Base-by-base conservation (phyloP, 2,113 vertebrate species). In the Saccopteryx bilineata region DNA sequence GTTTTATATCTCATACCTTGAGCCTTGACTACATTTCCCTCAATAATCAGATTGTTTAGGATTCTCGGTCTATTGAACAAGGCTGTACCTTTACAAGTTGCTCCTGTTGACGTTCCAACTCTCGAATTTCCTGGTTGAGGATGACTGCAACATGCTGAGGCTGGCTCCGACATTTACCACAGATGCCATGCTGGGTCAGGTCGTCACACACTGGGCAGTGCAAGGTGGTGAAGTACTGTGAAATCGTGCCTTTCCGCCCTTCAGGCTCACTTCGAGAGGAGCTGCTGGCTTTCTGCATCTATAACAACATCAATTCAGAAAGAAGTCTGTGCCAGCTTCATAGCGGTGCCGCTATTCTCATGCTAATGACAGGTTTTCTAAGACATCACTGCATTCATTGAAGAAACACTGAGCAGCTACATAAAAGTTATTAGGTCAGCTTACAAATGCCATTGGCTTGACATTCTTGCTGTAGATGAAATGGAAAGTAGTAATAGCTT, bases 161-260 rank as follows among this genome's bases (percentile, higher is more conserved):
- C 15, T 99, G 99, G 56, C 98, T 98, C 3, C 99, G 98, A 97
- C 99, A 99, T 76, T 98, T 98, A 23, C 95, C 98, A 61, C 99
- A 99, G 98, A 99, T 99, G 2, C 99, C 99, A 23, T 99, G 99
- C 97, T 99, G 99, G 86, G 99, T 99, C 69, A 99, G 98, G 97
- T 99, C 98, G 61, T 99, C 99, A 50, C 99, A 99, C 93, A 99
- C 99, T 0, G 99, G 99, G 97, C 99, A 99, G 98, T 99, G 99
- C 65, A 99, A 98, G 13, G 99, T 99, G 15, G 99, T 99, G 98
- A 99, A 99, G 94, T 99, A 99, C 83, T 99, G 99, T 6, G 99
- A 99, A 96, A 99, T 99, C 60, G 99, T 99, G 95, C 99, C 99
- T 97, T 99, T 99, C 97, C 99, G 98, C 58, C 98, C 98, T n/a